Conservation (phyloP, 2,888 invertebrate species). For the Embidobia sp. region DNA sequence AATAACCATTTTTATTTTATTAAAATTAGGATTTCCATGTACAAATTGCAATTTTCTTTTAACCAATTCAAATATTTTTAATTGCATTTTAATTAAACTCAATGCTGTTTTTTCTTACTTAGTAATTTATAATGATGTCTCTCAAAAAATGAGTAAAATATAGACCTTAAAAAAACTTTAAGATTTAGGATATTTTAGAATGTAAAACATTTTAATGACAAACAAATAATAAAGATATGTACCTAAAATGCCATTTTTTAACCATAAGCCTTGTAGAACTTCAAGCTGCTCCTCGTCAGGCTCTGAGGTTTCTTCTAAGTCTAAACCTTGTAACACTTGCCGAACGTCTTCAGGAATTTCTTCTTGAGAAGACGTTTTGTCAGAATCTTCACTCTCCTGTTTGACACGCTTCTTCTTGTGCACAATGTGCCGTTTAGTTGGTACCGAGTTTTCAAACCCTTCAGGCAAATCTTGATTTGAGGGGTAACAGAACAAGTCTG, state of each 20-base stretch:
- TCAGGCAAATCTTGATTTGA: slow-evolving; percentile 86
- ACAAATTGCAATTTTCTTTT: too few species aligned
- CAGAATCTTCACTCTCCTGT: slow-evolving; percentile 71
- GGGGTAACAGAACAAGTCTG: slow-evolving; percentile 90
- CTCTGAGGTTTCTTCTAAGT: slow-evolving; percentile 82
- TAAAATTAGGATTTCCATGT: too few species aligned
- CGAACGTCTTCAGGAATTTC: slow-evolving; percentile 85
- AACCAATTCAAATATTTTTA: too few species aligned
- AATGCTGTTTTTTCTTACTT: too few species aligned
- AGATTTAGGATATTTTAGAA: too few species aligned
- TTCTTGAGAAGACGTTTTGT: too few species aligned
- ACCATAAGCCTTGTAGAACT: slow-evolving; percentile 89
- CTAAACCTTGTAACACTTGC: slow-evolving; percentile 84
- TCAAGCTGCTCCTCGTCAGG: slow-evolving; percentile 89
- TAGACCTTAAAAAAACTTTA: too few species aligned
- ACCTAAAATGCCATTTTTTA: slow-evolving; percentile 91
- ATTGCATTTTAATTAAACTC: too few species aligned
- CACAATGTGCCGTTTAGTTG: slow-evolving; percentile 85
- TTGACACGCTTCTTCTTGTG: slow-evolving; percentile 82
- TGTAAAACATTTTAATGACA: too few species aligned
- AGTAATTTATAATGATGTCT: too few species aligned
- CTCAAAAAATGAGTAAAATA: too few species aligned
- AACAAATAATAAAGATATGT: slow-evolving; percentile 60
- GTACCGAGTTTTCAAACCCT: slow-evolving; percentile 84
- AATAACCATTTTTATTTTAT: too few species aligned